Base-by-base conservation (phyloP, 2,888 invertebrate genomes). In the Euspilapteryx auroguttella region DNA sequence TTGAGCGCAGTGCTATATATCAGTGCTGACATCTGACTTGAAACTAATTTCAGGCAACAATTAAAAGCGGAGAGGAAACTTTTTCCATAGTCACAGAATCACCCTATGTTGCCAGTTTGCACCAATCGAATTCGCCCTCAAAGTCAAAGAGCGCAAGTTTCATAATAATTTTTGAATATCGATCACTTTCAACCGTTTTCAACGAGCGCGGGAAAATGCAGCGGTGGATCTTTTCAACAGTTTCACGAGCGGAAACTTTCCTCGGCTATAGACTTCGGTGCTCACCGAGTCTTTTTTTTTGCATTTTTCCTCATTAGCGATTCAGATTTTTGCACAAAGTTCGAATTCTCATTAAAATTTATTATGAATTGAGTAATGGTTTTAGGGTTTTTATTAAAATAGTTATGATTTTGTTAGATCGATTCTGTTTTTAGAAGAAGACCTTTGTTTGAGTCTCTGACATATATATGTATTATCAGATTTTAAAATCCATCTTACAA, bases 31-130 rank as follows among this genome's bases (percentile, higher is more conserved):
- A 53, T 58, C 55, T 55, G 54, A 41, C 53, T 55, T n/a, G 45
- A 48, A 59, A 59, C 55, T 54, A 63, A 62, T 64, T 57, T 54
- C 48, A 49, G 42, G 44, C 46, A 52, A 55, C 54, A 55, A 57
- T 55, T 56, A 54, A 48, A 55, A 55, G 48, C 52, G 50, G 44
- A 45, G 42, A 49, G 45, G 34, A 40, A 53, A 53, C 47, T 50
- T 49, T 51, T 37, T 17, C 17, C 5, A 17, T 17, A 17, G 17
- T 23, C 22, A 29, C n/a, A 11, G 9, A 25, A 4, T 14, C 28
- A n/a, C 14, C 11, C 17, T 14, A 10, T 4, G 2, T 9, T 9
- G 6, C 13, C 2, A n/a, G n/a, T n/a, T n/a, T n/a, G n/a, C n/a
- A n/a, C n/a, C 28, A 28, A 8, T 14, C 15, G n/a, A 30, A 17